Evolutionary conservation across 2,113 vertebrate genomes (phyloP).

Genomic region (Stigmatopora argus): DNA sequence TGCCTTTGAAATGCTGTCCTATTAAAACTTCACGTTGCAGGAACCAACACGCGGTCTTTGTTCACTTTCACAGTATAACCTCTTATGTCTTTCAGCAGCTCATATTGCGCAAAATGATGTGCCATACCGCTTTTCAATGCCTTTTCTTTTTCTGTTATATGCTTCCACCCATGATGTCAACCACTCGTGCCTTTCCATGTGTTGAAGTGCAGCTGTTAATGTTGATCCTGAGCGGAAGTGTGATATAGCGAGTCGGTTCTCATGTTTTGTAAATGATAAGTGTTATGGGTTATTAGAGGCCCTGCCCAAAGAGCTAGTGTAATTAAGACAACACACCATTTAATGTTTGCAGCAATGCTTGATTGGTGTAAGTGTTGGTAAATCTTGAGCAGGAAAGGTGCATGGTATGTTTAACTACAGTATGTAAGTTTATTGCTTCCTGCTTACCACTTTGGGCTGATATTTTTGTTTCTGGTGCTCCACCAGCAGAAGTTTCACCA

Average conservation of each 20-base stretch:
- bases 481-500: background rate
- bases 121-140: background rate
- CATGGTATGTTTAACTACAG: background rate
- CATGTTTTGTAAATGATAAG: conserved; percentile 56
- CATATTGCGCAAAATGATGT: background rate
- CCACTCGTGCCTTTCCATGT: conserved; percentile 25
- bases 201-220: conserved; percentile 46
- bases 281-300: conserved; percentile 51
- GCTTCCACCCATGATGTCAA: conserved; percentile 11
- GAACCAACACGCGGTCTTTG: background rate
- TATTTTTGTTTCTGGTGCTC: background rate
- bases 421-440: background rate
- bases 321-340: background rate
- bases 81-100: conserved; percentile 6
- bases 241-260: conserved; percentile 28
- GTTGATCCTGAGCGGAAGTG: conserved; percentile 48
- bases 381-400: background rate
- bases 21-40: conserved; percentile 16
- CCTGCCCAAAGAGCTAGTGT: conserved; percentile 10
- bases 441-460: background rate
- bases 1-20: conserved; percentile 13
- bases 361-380: background rate
- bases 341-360: background rate
- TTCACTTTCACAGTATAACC: conserved; percentile 13
- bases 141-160: conserved; percentile 9